phyloP scores from a whole-genome alignment of 2,797 vertebrate species.

The Cheirogaleus major region DNA sequence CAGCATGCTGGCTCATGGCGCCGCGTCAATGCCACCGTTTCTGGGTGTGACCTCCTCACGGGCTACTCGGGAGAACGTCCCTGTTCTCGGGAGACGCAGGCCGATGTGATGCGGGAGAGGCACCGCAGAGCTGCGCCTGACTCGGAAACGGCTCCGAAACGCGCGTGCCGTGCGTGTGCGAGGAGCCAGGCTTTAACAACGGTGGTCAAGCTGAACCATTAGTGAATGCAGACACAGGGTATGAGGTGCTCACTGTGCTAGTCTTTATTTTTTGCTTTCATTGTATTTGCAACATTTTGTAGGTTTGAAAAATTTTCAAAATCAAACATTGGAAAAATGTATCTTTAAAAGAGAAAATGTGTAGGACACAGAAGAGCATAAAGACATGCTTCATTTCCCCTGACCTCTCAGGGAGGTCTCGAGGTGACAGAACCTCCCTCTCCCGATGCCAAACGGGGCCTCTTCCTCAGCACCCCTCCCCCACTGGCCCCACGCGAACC shows the following conservation, averaged over 20 bases:
- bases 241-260: neutral
- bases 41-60: neutral
- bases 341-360: neutral
- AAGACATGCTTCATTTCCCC: neutral
- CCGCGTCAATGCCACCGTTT: rapidly evolving
- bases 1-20: too few species aligned
- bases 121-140: too few species aligned
- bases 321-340: neutral
- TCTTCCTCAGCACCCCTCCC: neutral
- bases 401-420: neutral
- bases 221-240: neutral
- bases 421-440: neutral
- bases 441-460: rapidly evolving
- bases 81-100: neutral
- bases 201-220: neutral
- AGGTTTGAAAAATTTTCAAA: neutral
- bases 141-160: neutral
- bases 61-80: neutral
- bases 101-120: neutral
- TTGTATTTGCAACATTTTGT: neutral
- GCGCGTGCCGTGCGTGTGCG: rapidly evolving
- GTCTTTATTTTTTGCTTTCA: neutral
- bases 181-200: neutral
- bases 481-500: neutral
- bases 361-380: too few species aligned